Evolutionary conservation across 2,888 invertebrate genomes (phyloP).

Genomic region (Drosophila buzzatii): DNA sequence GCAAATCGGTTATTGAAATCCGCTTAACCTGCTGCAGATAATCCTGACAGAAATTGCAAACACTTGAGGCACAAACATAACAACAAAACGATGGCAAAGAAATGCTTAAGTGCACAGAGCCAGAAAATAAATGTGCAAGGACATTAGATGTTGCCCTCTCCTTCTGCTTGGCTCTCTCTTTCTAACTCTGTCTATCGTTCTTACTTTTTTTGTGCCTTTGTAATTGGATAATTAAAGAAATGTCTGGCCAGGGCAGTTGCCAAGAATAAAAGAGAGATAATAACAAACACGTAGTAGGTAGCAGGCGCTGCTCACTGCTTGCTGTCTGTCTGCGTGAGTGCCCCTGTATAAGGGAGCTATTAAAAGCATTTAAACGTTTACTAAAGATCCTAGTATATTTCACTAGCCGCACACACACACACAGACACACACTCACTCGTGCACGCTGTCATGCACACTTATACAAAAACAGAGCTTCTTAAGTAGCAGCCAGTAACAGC

Average conservation of each 20-base stretch:
- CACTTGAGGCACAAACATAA: slow-evolving; percentile 46
- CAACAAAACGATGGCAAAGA: slow-evolving; percentile 15
- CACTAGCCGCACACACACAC: slow-evolving; percentile 35
- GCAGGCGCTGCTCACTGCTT: slow-evolving; percentile 9
- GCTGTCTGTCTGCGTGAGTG: slow-evolving; percentile 21
- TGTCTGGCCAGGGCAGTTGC: slow-evolving; percentile 57
- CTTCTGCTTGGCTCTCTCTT: background rate
- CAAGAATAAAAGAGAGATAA: slow-evolving; percentile 48
- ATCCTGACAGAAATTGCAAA: slow-evolving; percentile 40
- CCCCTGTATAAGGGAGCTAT: slow-evolving; percentile 52
- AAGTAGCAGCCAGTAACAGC: slow-evolving; percentile 70
- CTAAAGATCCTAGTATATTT: slow-evolving; percentile 74
- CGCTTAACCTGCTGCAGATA: slow-evolving; percentile 36
- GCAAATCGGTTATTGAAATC: slow-evolving; percentile 58
- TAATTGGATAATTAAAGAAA: slow-evolving; percentile 81
- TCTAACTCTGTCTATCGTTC: slow-evolving; percentile 7
- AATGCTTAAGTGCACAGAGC: slow-evolving; percentile 43
- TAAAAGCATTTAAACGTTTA: slow-evolving; percentile 77
- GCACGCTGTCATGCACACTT: slow-evolving; percentile 9
- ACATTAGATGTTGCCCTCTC: slow-evolving; percentile 37
- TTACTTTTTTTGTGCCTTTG: slow-evolving; percentile 58
- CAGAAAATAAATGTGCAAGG: slow-evolving; percentile 49
- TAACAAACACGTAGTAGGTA: slow-evolving; percentile 55
- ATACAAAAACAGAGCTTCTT: slow-evolving; percentile 30
- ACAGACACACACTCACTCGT: slow-evolving; percentile 13